phyloP scores from a whole-genome alignment of 2,113 vertebrate species.

The Phaetusa simplex region DNA sequence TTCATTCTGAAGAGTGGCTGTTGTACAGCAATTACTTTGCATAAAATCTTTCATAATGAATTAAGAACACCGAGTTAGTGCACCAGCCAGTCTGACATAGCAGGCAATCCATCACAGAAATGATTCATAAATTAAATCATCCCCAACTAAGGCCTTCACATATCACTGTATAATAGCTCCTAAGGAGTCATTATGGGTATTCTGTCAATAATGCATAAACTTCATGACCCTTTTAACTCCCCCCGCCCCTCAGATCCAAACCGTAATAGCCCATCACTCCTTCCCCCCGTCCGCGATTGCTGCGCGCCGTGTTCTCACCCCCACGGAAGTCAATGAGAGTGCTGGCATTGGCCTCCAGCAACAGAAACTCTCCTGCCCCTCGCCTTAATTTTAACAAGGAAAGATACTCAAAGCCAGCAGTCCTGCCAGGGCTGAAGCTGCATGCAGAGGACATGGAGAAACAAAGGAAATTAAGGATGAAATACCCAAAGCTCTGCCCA shows the following conservation, averaged over 20 bases:
- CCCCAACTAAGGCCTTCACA: constrained; percentile 30
- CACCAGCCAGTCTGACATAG: constrained; percentile 27
- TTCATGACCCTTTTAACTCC: constrained; percentile 42
- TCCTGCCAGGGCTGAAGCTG: neutral
- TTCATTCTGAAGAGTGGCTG: constrained; percentile 44
- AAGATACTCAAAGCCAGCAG: neutral
- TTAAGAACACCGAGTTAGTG: constrained; percentile 11
- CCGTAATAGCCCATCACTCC: neutral
- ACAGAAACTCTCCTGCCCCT: neutral
- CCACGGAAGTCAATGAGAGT: neutral
- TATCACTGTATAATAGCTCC: constrained; percentile 39
- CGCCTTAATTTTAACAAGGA: neutral
- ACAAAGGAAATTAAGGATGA: neutral
- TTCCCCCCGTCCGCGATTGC: rapidly evolving
- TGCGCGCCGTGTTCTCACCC: neutral
- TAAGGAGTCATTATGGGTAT: constrained; percentile 46
- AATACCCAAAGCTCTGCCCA: neutral
- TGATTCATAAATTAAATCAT: constrained; percentile 61
- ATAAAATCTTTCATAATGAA: constrained; percentile 54
- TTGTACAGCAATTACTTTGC: constrained; percentile 59
- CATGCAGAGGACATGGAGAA: neutral
- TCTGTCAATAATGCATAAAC: constrained; percentile 63
- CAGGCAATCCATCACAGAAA: constrained; percentile 51
- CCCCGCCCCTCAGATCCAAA: neutral
- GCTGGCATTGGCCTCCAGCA: neutral